Percentiles rank a stretch among this genome's conserved stretches.
Evolutionary conservation across 2,888 invertebrate genomes (phyloP).

Genomic region (Tipula unca): DNA sequence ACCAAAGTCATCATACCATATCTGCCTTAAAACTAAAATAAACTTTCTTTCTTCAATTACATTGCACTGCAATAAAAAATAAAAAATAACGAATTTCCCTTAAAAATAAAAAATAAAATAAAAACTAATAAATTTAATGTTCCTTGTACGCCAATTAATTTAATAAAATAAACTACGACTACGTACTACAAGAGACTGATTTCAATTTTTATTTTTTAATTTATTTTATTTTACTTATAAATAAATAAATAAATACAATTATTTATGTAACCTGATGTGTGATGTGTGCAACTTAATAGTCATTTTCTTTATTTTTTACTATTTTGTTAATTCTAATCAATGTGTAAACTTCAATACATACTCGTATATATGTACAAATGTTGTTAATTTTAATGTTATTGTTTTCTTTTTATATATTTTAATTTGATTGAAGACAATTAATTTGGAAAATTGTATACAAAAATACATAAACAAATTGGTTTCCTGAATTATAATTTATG

Average conservation of each 20-base stretch:
- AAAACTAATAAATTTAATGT: background rate
- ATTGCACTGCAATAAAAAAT: background rate
- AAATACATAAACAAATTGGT: background rate
- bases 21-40: background rate
- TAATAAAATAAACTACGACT: background rate
- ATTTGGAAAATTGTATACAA: background rate
- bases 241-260: background rate
- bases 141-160: constrained; percentile 8
- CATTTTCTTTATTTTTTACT: background rate
- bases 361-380: no score
- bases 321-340: background rate
- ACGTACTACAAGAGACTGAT: background rate
- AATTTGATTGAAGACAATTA: background rate
- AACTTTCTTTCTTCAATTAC: constrained; percentile 14
- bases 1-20: background rate
- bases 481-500: background rate
- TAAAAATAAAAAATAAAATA: background rate
- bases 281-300: background rate
- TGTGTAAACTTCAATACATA: background rate
- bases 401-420: background rate
- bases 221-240: background rate
- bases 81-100: constrained; percentile 1
- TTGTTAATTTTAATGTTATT: background rate
- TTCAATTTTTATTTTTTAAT: background rate
- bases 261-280: background rate